Percentiles rank a stretch among this genome's conserved stretches.
Evolutionary conservation across 1,140 invertebrate genomes (phyloP).

Genomic region (Bathynomus jamesi): DNA sequence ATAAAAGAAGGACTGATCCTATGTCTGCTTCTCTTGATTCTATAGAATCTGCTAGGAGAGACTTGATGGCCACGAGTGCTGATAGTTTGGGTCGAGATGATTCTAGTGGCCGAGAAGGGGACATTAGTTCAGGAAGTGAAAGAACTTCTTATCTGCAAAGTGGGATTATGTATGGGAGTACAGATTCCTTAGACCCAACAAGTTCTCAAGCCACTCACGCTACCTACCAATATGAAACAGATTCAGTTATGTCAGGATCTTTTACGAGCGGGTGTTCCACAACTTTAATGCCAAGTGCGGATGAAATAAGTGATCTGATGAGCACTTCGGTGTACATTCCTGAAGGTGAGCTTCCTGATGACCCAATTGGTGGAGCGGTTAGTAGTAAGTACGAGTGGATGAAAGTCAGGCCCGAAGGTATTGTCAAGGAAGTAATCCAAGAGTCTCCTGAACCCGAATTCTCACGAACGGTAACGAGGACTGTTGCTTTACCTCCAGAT

Average conservation of each 20-base stretch:
- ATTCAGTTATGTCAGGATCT: conserved; percentile 71
- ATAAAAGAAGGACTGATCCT: conserved; percentile 38
- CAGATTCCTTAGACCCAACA: conserved; percentile 44
- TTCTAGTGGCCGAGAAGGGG: conserved; percentile 45
- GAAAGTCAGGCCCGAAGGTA: conserved; percentile 5
- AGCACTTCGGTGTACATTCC: conserved; percentile 35
- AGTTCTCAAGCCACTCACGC: conserved; percentile 69
- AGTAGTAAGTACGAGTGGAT: neutral
- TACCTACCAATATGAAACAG: conserved; percentile 72
- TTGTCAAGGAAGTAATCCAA: conserved; percentile 14
- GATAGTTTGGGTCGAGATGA: conserved; percentile 44
- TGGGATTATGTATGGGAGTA: conserved; percentile 55
- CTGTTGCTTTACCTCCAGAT: conserved; percentile 48
- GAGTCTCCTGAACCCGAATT: conserved; percentile 20
- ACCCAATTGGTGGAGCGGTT: neutral
- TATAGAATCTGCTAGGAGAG: conserved; percentile 38
- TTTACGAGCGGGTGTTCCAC: conserved; percentile 66
- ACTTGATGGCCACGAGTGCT: conserved; percentile 32
- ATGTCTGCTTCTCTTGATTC: conserved; percentile 41
- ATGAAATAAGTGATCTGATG: conserved; percentile 40
- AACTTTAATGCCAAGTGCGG: conserved; percentile 62
- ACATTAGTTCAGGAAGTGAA: conserved; percentile 39
- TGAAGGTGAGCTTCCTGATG: conserved; percentile 22
- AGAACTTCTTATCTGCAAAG: conserved; percentile 41
- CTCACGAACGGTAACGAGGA: conserved; percentile 39